Conservation (phyloP, 2,888 invertebrate species). For the Lasius platythorax region DNA sequence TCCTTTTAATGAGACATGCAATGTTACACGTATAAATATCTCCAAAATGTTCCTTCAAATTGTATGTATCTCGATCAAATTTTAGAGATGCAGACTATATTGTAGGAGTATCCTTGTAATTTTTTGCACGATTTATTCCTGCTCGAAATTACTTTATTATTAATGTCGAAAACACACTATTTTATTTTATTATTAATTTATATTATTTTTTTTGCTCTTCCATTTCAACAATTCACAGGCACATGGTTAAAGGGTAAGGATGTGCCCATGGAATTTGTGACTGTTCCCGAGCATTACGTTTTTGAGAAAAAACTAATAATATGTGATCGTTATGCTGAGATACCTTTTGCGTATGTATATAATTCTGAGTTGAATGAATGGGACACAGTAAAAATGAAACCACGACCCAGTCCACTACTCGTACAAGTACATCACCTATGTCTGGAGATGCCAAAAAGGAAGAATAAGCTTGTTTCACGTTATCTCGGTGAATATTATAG, state of each 20-base stretch:
- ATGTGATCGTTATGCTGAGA: not conserved
- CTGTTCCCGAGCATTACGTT: conserved; percentile 75
- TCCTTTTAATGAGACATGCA: not conserved
- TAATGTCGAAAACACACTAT: not conserved
- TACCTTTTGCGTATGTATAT: not conserved
- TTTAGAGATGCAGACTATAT: not conserved
- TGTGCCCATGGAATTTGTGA: conserved; percentile 76
- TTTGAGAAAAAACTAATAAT: conserved; percentile 68
- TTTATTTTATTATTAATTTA: not conserved
- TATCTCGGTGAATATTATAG: conserved; percentile 7
- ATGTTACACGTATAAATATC: too few species aligned
- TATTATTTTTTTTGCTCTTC: not conserved
- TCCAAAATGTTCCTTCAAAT: not conserved
- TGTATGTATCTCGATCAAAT: not conserved
- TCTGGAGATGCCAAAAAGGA: not conserved
- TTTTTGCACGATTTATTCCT: not conserved
- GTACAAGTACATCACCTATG: too few species aligned
- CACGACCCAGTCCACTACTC: too few species aligned
- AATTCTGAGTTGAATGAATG: not conserved
- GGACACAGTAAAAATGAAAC: not conserved
- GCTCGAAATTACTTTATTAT: not conserved
- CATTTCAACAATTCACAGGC: conserved; percentile 54
- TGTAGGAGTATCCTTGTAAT: not conserved
- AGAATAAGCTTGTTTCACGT: not conserved
- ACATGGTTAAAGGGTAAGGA: conserved; percentile 71